phyloP scores from a whole-genome alignment of 2,888 invertebrate genomes.

The Agrotis puta region DNA sequence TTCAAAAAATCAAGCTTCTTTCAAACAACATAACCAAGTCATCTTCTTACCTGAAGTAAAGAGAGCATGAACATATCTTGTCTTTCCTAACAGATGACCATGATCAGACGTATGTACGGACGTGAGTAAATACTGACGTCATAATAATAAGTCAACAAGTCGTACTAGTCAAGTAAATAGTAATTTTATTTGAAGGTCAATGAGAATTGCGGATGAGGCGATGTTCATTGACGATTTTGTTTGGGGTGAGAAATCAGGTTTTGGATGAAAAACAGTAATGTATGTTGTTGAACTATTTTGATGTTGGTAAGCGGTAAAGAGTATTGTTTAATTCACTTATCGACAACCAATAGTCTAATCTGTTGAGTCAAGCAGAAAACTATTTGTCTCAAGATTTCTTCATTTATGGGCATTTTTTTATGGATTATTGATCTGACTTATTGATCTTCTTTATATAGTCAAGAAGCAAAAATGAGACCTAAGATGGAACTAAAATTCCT shows the following conservation, averaged over 20 bases:
- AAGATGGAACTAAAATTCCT: too few relatives aligned
- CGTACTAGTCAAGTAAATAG: constrained; percentile 27
- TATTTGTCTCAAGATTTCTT: too few relatives aligned
- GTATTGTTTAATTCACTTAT: too few relatives aligned
- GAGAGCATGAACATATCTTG: constrained; percentile 45
- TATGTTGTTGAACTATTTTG: background rate
- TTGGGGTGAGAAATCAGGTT: accelerated
- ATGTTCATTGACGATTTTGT: background rate
- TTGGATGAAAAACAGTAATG: background rate
- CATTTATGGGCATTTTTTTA: too few relatives aligned
- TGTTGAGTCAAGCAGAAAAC: too few relatives aligned
- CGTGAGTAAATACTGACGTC: constrained; percentile 54
- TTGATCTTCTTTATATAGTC: too few relatives aligned
- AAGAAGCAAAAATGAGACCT: too few relatives aligned
- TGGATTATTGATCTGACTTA: too few relatives aligned
- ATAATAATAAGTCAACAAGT: constrained; percentile 33
- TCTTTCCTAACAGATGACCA: constrained; percentile 35
- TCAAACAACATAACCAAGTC: background rate
- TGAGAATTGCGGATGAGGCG: background rate
- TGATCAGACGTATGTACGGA: constrained; percentile 47
- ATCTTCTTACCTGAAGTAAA: constrained; percentile 9
- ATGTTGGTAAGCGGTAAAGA: too few relatives aligned
- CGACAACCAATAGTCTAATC: too few relatives aligned
- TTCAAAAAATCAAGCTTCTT: too few relatives aligned
- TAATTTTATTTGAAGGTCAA: constrained; percentile 37